Evolutionary conservation across 35 echinoderm and acorn worm genomes (phyloP).

Genomic region (Diadema setosum): DNA sequence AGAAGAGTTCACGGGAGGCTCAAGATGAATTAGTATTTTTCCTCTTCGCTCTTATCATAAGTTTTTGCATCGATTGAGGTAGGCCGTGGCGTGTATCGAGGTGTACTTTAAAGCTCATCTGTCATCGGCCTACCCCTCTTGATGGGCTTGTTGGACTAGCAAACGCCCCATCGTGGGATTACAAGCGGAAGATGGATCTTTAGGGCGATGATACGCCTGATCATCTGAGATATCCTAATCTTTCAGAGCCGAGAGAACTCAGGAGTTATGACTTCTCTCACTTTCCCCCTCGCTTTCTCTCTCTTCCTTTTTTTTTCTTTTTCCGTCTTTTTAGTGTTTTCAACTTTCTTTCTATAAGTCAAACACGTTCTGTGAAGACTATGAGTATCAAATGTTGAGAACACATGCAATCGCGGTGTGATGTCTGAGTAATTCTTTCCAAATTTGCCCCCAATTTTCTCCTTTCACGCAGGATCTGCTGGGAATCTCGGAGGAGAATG

Average conservation of each 20-base stretch:
- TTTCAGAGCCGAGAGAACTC: background rate
- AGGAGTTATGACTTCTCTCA: background rate
- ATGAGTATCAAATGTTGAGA: too few species aligned
- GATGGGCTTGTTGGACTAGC: background rate
- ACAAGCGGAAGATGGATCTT: conserved; percentile 7
- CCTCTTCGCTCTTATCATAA: background rate
- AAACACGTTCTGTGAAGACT: too few species aligned
- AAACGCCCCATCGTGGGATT: background rate
- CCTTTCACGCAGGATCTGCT: conserved; percentile 87
- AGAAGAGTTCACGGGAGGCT: too few species aligned
- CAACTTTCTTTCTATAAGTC: too few species aligned
- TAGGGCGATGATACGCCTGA: background rate
- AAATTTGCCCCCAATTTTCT: too few species aligned
- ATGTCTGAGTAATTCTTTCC: too few species aligned
- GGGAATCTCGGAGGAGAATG: conserved; percentile 91
- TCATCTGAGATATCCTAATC: background rate
- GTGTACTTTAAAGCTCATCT: background rate
- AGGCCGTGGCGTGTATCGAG: too few species aligned
- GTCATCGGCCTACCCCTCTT: background rate
- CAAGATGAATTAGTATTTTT: background rate
- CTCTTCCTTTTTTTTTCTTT: background rate
- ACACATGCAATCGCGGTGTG: too few species aligned
- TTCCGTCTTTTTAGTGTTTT: too few species aligned
- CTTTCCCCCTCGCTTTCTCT: background rate
- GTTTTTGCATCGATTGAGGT: background rate